A percentile compares a stretch with the other conserved stretches of the same genome.
phyloP scores from a whole-genome alignment of 2,797 vertebrate genomes.

The Scarus forsteni region DNA sequence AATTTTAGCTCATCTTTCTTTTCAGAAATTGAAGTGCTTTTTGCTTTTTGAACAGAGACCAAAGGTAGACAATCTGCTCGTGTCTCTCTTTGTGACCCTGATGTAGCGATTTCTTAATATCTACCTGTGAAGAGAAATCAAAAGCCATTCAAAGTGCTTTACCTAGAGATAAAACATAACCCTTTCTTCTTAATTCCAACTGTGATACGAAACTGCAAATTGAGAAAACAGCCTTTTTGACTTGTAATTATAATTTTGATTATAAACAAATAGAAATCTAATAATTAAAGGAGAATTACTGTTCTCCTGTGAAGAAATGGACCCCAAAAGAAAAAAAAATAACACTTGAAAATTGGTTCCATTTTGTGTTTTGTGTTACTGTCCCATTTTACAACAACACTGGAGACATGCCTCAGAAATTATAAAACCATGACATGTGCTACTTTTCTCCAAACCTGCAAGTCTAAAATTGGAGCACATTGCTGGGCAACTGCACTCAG shows the following conservation, averaged over 20 bases:
- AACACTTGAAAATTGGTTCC: not conserved
- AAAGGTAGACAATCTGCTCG: not conserved
- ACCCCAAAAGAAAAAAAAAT: slow-evolving; percentile 1
- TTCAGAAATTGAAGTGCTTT: not conserved
- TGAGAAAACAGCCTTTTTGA: not conserved
- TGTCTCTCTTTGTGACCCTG: not conserved
- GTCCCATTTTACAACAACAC: slow-evolving; percentile 16
- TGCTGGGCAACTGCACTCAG: slow-evolving; percentile 44
- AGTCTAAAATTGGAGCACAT: slow-evolving; percentile 64
- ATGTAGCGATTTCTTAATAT: slow-evolving; percentile 1
- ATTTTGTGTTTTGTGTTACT: slow-evolving; percentile 1
- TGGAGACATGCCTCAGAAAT: slow-evolving; percentile 30
- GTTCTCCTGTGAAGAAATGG: slow-evolving; percentile 2
- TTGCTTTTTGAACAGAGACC: not conserved
- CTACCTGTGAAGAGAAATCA: slow-evolving; percentile 3
- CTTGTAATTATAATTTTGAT: slow-evolving; percentile 1
- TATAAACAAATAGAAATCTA: not conserved
- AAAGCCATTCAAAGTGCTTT: not conserved
- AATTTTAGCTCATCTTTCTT: no score
- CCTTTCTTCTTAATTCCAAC: not conserved
- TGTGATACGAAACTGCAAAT: slow-evolving; percentile 3
- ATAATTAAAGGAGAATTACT: not conserved
- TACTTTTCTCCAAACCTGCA: slow-evolving; percentile 39
- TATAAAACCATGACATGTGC: slow-evolving; percentile 37
- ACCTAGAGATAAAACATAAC: not conserved